Base-by-base conservation (phyloP, 2,888 invertebrate species). In the Lissocephala sabroskyi region DNA sequence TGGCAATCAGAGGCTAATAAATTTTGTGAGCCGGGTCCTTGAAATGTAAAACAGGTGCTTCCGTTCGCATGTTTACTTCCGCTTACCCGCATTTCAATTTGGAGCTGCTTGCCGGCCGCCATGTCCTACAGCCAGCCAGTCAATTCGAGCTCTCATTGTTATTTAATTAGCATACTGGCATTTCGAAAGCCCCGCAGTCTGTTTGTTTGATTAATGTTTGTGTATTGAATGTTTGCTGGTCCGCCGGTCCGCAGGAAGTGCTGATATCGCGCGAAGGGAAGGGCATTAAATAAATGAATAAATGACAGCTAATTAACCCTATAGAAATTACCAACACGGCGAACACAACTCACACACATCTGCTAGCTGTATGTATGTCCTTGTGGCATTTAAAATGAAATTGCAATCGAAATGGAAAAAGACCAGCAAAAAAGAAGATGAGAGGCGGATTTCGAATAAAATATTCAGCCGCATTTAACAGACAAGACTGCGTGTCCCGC, bases 261-360 rank as follows among this genome's bases (percentile, higher is more conserved):
- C 23, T 7, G 7, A 23, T 23, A 23, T 40, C 26, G 14, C 44
- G 45, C 41, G 39, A 16, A 45, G 28, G 51, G 37, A 36, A 32
- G 18, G 35, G 18, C 42, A 40, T 14, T 28, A 35, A 49, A 70
- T 73, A 62, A 64, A 62, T 62, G 53, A 56, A 64, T 68, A 59
- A 77, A 68, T 63, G 63, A 55, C 59, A 74, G 66, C 59, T 63
- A 71, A 74, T 71, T 77, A 70, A 63, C 70, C 50, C 52, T 18
- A 36, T 41, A 50, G 39, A 14, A 18, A 16, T 33, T 9, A 33
- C 18, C 35, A 16, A 48, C 37, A 45, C 28, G 42, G n/a, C 17
- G 39, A 10, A 32, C 11, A 16, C 36, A 23, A 39, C 16, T 30
- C 36, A 14, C 23, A 23, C 23, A 23, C 23, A 23, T 23, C 3